Evolutionary conservation across 2,797 vertebrate species (phyloP), one percentile per base, ranked within the genome.

Genomic region (Pipistrellus kuhlii): DNA sequence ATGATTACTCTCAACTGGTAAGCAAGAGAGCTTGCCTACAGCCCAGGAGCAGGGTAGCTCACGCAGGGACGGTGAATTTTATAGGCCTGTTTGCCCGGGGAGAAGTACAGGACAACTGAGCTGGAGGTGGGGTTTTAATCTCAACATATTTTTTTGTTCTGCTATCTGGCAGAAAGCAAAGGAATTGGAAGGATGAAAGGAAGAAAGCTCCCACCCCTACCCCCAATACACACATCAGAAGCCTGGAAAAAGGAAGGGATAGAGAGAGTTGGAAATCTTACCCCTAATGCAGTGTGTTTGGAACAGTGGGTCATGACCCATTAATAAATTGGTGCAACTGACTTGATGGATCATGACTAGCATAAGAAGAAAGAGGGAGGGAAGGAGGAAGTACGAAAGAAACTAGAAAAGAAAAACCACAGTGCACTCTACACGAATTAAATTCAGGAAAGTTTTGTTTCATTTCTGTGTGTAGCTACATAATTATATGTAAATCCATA

Each of bases 141-240:
- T 77, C 72, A 32, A 55, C 1, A 23, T 51, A 48, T 66, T 64
- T 48, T 78, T 71, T 69, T 77, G 57, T 55, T 69, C 72, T 57
- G 59, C 62, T 78, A n/a, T 23, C 38, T 18, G 38, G 66, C 72
- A 68, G 77, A 76, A 76, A 91, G 32, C 73, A 94, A 10, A 94
- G 72, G 30, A 77, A 75, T 73, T 57, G 12, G 73, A 81, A 78
- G 48, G 51, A 76, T 20, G 68, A 62, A 21, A 68, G 69, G 68
- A 53, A 91, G 55, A 11, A 82, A 32, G 18, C 18, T 8, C 27
- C 8, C 77, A 0, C 15, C 38, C 41, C n/a, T 1, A 11, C 18
- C 25, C 59, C 32, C n/a, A 8, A 77, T 1, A 59, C 18, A 64
- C 0, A 44, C 12, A 30, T 11, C 27, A 85, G 46, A 87, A 87